Evolutionary conservation across 2,888 invertebrate species (phyloP), one percentile per base, ranked within the genome.

Genomic region (Raillietiella orientalis): DNA sequence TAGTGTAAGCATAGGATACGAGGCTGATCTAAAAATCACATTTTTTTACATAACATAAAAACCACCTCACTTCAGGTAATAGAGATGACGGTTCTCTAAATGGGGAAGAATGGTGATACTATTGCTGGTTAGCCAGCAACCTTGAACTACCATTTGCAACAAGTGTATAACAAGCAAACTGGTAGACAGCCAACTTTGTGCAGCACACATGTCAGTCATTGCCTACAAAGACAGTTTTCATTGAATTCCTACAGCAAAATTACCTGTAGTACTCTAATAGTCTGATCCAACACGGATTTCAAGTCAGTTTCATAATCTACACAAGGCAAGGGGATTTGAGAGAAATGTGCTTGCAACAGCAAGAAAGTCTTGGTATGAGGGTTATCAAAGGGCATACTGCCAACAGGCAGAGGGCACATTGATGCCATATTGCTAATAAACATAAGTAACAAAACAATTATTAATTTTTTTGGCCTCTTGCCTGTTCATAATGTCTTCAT

Each of bases 291-390:
- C 1, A 90, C 82, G 9, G 82, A 79, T 49, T 96, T 93, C 19
- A 79, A 63, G 48, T 99, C 96, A 0, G 93, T 90, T 28, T 66
- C 51, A 45, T 93, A 99, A 50, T 99, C 96, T 0, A 82, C 61
- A 39, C 70, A 71, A 1, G 90, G 87, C 28, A 96, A 47, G 16
- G 56, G 50, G 4, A 70, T 43, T 22, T 71, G 61, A n/a, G 67
- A 60, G 45, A 93, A 69, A 44, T 96, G 84, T 8, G 87, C 77
- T 52, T 93, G 93, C 5, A 96, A 58, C 28, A 99, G 51, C 4
- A 99, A 51, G 48, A 72, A 69, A 4, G 90, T 66, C 52, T 99
- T 99, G 4, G 82, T 71, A 47, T 87, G 69, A 0, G 96, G 69
- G 3, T 77, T 79, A 49, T 87, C 90, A 38, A 67, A 63, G 0